A percentile compares a stretch with the other conserved stretches of the same genome.
These are phyloP conservation scores for Eilema griseolum DNA, from an alignment of 2,888 invertebrate species.

Conservation along the genomic window DNA sequence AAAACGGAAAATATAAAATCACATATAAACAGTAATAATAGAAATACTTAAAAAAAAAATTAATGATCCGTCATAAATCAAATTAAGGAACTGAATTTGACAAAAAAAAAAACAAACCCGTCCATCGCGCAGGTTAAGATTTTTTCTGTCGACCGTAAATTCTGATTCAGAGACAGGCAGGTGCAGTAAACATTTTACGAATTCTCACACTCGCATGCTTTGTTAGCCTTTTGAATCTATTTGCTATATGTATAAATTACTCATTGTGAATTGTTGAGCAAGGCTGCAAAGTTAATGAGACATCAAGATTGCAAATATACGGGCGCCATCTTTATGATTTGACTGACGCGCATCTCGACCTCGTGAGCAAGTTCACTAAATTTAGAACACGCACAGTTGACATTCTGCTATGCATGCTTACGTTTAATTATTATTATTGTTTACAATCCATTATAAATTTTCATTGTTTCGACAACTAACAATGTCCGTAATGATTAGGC, in stretches of 20 bases:
- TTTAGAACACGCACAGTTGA: slow-evolving; percentile 70
- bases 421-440: slow-evolving; percentile 40
- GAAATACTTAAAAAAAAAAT: neutral
- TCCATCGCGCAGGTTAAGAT: slow-evolving; percentile 23
- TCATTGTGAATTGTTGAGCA: slow-evolving; percentile 74
- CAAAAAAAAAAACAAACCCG: slow-evolving; percentile 17
- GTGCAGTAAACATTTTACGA: slow-evolving; percentile 57
- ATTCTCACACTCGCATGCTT: slow-evolving; percentile 67
- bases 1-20: neutral
- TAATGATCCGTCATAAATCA: neutral
- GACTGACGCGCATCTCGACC: slow-evolving; percentile 72
- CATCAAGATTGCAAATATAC: slow-evolving; percentile 71
- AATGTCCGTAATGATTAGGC: neutral
- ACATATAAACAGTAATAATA: neutral
- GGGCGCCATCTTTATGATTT: slow-evolving; percentile 77
- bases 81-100: slow-evolving; percentile 20
- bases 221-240: slow-evolving; percentile 69
- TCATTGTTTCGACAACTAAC: slow-evolving; percentile 4
- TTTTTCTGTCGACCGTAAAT: slow-evolving; percentile 41
- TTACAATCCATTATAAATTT: slow-evolving; percentile 28
- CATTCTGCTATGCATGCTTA: slow-evolving; percentile 55
- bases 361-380: slow-evolving; percentile 76
- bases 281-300: slow-evolving; percentile 73
- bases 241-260: slow-evolving; percentile 65
- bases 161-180: slow-evolving; percentile 52